Evolutionary conservation across 1,140 invertebrate species (phyloP), one percentile per base, ranked within the genome.

Genomic region (Sogatella furcifera): DNA sequence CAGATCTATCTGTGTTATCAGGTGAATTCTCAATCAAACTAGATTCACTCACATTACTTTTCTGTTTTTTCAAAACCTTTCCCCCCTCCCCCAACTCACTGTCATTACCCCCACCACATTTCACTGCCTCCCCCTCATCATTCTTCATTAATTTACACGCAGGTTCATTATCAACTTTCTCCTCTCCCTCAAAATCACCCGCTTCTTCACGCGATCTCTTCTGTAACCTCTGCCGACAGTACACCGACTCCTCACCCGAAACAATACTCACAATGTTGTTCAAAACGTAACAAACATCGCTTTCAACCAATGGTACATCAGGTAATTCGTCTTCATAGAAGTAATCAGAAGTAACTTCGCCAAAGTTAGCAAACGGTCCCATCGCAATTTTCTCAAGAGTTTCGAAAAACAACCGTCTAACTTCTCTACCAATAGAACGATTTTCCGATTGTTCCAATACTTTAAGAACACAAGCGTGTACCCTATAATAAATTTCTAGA

Each of bases 401-500:
- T 17, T 46, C 38, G 28, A 61, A 62, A 34, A 61, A 67, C 11
- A 63, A 17, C 13, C 57, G 46, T 3, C 62, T 17, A 1, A 42
- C 15, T n/a, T 73, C 73, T 58, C 70, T 72, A 44, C 75, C 76
- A n/a, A 78, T 28, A 0, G 69, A 65, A 69, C 80, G 78, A 43
- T 76, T 73, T 59, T 78, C 77, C 54, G 86, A 80, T 62, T 84
- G 81, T 68, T 92, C 84, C 34, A 95, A 74, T 71, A 85, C 88
- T 72, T 95, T 96, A 3, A 96, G 74, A 68, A 92, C 88, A 44
- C 85, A 85, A 0, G 89, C 85, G 72, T 96, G 90, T 44, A 92
- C 85, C 65, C 88, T 76, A 70, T 89, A 89, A 70, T 88, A 84
- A 38, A 71, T 15, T 74, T 97, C 94, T 17, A 97, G 73, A 0